Conservation (phyloP, 2,888 invertebrate species). For the Ctena decussata region DNA sequence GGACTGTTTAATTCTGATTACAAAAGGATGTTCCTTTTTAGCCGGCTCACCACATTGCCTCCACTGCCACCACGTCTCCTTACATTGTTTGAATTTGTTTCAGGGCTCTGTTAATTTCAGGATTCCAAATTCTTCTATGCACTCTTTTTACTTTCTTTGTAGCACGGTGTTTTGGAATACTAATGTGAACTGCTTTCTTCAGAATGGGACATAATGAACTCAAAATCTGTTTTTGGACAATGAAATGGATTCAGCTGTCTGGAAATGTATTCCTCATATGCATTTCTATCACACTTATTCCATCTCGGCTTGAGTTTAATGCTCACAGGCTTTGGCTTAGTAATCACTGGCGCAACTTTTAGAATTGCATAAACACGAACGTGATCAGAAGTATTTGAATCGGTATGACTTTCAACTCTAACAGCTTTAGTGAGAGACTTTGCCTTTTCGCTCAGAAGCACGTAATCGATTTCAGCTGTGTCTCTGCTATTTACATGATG, state of each 20-base stretch:
- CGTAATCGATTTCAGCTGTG: background rate
- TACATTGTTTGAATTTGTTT: background rate
- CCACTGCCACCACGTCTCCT: background rate
- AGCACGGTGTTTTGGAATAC: background rate
- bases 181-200: background rate
- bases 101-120: background rate
- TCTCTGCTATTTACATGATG: background rate
- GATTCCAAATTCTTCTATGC: background rate
- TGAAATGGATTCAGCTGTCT: background rate
- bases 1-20: background rate
- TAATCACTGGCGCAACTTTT: background rate
- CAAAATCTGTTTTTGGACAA: background rate
- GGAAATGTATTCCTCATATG: background rate
- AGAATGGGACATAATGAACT: background rate
- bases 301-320: background rate
- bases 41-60: background rate
- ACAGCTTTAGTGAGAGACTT: background rate
- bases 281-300: background rate
- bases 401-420: background rate
- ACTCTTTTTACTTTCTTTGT: background rate
- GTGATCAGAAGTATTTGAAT: background rate
- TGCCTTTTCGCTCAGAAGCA: background rate
- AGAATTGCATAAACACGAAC: background rate
- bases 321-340: background rate
- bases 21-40: background rate